Evolutionary conservation across 2,888 invertebrate species (phyloP).

Genomic region (Idaea straminata): DNA sequence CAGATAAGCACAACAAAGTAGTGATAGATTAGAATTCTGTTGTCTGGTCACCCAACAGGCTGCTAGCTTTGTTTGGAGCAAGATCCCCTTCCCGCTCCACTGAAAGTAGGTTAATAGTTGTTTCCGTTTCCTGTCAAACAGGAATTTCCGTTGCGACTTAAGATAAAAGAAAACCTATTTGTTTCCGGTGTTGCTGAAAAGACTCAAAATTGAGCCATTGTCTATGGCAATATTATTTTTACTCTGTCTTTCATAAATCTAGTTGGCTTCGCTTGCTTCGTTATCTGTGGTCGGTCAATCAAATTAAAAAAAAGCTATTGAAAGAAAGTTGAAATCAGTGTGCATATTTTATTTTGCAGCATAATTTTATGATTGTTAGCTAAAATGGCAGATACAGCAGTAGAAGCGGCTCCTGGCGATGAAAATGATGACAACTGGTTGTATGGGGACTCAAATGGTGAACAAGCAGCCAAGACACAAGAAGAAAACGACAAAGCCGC

Average conservation of each 20-base stretch:
- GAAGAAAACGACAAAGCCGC: conserved; percentile 40
- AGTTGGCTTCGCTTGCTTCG: not conserved
- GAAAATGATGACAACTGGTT: conserved; percentile 94
- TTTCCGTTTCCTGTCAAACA: too few species aligned
- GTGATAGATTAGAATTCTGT: too few species aligned
- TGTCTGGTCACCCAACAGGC: too few species aligned
- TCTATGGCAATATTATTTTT: not conserved
- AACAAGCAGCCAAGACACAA: conserved; percentile 44
- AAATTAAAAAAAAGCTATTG: conserved; percentile 7
- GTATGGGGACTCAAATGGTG: conserved; percentile 88
- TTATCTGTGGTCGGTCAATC: not conserved
- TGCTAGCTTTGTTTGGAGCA: too few species aligned
- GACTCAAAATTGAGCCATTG: conserved; percentile 6
- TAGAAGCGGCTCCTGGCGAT: conserved; percentile 62
- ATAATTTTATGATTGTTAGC: not conserved
- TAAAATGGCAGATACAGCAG: conserved; percentile 66
- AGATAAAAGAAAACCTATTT: too few species aligned
- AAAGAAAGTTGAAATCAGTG: not conserved
- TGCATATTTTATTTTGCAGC: not conserved
- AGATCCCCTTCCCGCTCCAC: too few species aligned
- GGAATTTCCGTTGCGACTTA: too few species aligned
- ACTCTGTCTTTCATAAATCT: not conserved
- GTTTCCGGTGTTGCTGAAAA: too few species aligned
- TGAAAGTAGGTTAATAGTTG: too few species aligned
- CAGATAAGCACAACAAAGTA: too few species aligned